Evolutionary conservation across 2,113 vertebrate species (phyloP).

Genomic region (Acanthochromis polyacanthus): DNA sequence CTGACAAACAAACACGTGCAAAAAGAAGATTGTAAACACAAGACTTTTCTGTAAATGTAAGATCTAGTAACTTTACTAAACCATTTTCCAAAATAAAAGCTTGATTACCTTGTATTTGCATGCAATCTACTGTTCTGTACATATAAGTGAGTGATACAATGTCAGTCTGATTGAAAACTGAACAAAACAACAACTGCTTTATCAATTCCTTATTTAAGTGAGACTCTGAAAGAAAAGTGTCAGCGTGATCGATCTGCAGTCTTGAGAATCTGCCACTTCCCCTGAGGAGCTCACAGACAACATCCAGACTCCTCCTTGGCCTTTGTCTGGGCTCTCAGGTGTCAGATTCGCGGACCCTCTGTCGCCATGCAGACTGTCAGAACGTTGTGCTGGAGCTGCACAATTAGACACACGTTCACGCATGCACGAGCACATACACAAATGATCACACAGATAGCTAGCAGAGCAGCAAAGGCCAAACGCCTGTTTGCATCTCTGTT

Average conservation of each 20-base stretch:
- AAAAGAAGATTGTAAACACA: no score
- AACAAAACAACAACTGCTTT: slow-evolving; percentile 41
- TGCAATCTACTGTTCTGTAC: not conserved
- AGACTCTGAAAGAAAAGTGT: slow-evolving; percentile 58
- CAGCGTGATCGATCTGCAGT: slow-evolving; percentile 61
- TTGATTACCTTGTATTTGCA: not conserved
- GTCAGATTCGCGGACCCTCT: slow-evolving; percentile 83
- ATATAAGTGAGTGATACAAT: not conserved
- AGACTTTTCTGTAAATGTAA: not conserved
- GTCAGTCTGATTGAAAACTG: not conserved
- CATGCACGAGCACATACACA: not conserved
- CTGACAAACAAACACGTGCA: no score
- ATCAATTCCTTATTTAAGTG: slow-evolving; percentile 51
- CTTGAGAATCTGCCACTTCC: slow-evolving; percentile 50
- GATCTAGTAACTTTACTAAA: not conserved
- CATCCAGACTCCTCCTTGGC: slow-evolving; percentile 65
- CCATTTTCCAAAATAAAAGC: no score
- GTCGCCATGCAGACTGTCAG: slow-evolving; percentile 84
- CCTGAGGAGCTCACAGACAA: slow-evolving; percentile 56
- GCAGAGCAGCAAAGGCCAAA: slow-evolving; percentile 4
- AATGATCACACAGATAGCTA: slow-evolving; percentile 3
- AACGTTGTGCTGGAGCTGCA: slow-evolving; percentile 80
- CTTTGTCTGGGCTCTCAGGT: slow-evolving; percentile 81
- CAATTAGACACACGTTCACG: slow-evolving; percentile 67
- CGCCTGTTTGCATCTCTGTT: slow-evolving; percentile 7